Base-by-base conservation (phyloP, 2,888 invertebrate genomes). In the Apodemia zela region DNA sequence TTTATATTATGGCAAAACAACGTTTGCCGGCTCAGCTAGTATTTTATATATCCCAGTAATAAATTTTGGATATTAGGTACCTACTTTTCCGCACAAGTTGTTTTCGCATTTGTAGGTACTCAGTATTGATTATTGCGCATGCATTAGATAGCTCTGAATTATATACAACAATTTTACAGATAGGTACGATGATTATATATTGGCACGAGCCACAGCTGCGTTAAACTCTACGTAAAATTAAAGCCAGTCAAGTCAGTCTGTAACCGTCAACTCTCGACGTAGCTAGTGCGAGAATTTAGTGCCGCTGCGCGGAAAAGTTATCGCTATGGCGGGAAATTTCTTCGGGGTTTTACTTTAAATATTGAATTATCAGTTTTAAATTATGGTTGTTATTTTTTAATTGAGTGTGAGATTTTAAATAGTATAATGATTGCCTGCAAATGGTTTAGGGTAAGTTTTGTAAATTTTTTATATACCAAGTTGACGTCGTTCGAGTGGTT, bases 251-350 rank as follows among this genome's bases (percentile, higher is more conserved):
- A 65, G 69, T 72, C 83, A 85, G 85, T 85, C 77, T 78, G 72
- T 72, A 69, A 72, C 70, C 75, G 80, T 75, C 79, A 71, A 64
- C 76, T 74, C 73, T 62, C 71, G 73, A 63, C 69, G 75, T 68
- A 65, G 75, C 76, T 78, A 79, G 85, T 76, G 75, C 73, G 72
- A 67, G 49, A 68, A 64, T 65, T 67, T 67, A 59, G 64, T 61
- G 69, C 68, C 75, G 75, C 75, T 70, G 70, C 81, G 85, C 87
- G 88, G 78, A 75, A 80, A 88, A 85, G 79, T 88, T 88, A 79
- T 74, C 81, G 80, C 65, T 67, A 85, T 87, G 87, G 82, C 85
- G 86, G 81, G 82, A 84, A 85, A 81, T 75, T 74, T 69, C 68
- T 71, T 67, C 64, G 58, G 45, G 29, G 38, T 59, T 49, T 54